Percentiles rank a stretch among this genome's conserved stretches.
Evolutionary conservation across 2,888 invertebrate genomes (phyloP).

Genomic region (Plebejus melissa): DNA sequence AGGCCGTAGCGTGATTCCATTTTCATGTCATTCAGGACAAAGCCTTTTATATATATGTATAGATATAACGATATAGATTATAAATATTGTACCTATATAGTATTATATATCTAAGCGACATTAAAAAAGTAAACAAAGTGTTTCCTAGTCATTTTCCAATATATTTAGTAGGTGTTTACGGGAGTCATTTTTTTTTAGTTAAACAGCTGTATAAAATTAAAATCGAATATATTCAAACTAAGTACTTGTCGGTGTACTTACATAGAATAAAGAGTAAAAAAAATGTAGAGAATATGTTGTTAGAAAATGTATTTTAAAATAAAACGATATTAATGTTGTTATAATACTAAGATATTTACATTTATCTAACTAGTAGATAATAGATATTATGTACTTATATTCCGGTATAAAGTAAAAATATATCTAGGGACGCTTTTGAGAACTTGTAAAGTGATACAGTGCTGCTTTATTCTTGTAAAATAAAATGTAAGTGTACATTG

Average conservation of each 20-base stretch:
- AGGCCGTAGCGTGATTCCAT: too few relatives aligned
- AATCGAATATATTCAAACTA: not conserved
- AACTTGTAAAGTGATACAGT: not conserved
- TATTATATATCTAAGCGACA: too few relatives aligned
- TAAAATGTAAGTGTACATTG: not conserved
- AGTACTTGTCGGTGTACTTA: not conserved
- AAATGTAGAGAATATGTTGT: not conserved
- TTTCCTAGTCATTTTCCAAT: not conserved
- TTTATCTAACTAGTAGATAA: not conserved
- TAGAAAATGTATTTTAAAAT: conserved; percentile 11
- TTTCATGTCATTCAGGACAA: too few relatives aligned
- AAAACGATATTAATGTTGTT: not conserved
- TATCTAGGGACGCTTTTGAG: not conserved
- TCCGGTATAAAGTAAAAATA: not conserved
- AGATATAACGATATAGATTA: too few relatives aligned
- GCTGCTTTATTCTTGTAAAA: conserved; percentile 4
- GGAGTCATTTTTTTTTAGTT: not conserved
- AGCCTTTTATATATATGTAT: too few relatives aligned
- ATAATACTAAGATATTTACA: not conserved
- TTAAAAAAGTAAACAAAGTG: not conserved
- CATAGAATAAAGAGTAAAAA: not conserved
- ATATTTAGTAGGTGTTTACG: not conserved
- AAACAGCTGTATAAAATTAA: not conserved
- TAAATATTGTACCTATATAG: too few relatives aligned
- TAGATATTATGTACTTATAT: not conserved